Base-by-base conservation (phyloP, 1,140 invertebrate genomes). In the Macrocentrus cingulum region DNA sequence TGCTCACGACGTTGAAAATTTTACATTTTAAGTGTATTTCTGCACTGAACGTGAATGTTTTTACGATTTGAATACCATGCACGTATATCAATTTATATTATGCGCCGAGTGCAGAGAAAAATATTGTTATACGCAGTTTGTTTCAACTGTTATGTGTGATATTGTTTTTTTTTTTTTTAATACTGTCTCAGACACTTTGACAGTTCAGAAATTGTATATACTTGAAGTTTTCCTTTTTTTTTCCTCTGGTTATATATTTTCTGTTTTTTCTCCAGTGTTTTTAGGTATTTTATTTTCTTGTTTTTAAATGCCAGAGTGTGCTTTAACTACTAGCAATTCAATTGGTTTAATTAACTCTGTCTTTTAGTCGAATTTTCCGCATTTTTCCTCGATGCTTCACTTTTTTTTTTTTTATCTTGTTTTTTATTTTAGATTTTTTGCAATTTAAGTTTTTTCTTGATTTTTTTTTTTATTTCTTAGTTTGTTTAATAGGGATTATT, bases 151-250 rank as follows among this genome's bases (percentile, higher is more conserved):
- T 34, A 34, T 34, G 6, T 39, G 7, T 39, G 4, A 4, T 39
- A 4, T 39, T 11, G 8, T 39, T n/a, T 11, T 39, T 39, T 39
- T 39, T 39, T 39, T n/a, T 39, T 8, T 39, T 13, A n/a, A 39
- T 15, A 4, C 15, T 13, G 36, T 39, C 36, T 9, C 8, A n/a
- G n/a, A 29, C 20, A 41, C 20, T 39, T 19, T 54, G 37, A 54
- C 39, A 54, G 18, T 54, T 54, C 22, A 44, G 16, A 54, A 22
- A 54, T 54, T 44, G 37, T 48, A n/a, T n/a, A n/a, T 39, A n/a
- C 3, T 39, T 44, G 3, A 44, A 19, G 3, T 44, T 19, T 45
- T 45, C 20, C n/a, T 45, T 45, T 45, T 20, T 19, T 45, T 15
- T 45, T 19, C 18, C 16, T 44, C 20, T 18, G 20, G 13, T 7